Conservation (phyloP, 2,797 vertebrate species). For the Furcifer pardalis region DNA sequence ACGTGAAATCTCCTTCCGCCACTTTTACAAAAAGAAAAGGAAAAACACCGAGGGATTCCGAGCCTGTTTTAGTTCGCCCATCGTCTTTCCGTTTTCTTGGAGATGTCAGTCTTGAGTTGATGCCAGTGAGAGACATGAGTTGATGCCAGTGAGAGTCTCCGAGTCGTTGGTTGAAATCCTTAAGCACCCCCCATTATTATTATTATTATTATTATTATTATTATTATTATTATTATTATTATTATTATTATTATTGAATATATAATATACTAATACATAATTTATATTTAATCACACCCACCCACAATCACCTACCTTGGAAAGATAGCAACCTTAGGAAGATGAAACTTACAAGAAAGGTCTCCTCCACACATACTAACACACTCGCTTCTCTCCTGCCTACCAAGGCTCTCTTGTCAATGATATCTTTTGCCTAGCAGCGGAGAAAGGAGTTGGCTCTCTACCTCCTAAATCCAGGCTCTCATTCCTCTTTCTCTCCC, state of each 20-base stretch:
- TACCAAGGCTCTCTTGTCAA: background rate
- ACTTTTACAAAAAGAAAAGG: constrained; percentile 36
- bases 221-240: too few relatives aligned
- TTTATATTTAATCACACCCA: background rate
- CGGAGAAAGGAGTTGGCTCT: constrained; percentile 1
- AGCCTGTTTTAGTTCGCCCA: too few relatives aligned
- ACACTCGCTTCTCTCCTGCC: background rate
- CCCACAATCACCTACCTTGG: constrained; percentile 34
- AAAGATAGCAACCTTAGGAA: constrained; percentile 3
- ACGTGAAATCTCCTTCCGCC: constrained; percentile 27
- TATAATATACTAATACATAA: too few relatives aligned
- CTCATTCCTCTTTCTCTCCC: background rate
- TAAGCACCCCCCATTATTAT: background rate
- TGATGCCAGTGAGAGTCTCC: constrained; percentile 16
- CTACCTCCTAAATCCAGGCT: constrained; percentile 23
- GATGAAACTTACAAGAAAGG: constrained; percentile 59
- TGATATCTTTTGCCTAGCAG: constrained; percentile 40
- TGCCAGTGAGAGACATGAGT: constrained; percentile 22
- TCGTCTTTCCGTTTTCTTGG: background rate
- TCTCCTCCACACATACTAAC: background rate
- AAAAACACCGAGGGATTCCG: too few relatives aligned
- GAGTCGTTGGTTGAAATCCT: constrained; percentile 60
- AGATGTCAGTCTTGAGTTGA: constrained; percentile 32
- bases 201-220: too few relatives aligned
- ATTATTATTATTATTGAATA: too few relatives aligned